phyloP scores from a whole-genome alignment of 2,113 vertebrate species.

The Beaufortia kweichowensis region DNA sequence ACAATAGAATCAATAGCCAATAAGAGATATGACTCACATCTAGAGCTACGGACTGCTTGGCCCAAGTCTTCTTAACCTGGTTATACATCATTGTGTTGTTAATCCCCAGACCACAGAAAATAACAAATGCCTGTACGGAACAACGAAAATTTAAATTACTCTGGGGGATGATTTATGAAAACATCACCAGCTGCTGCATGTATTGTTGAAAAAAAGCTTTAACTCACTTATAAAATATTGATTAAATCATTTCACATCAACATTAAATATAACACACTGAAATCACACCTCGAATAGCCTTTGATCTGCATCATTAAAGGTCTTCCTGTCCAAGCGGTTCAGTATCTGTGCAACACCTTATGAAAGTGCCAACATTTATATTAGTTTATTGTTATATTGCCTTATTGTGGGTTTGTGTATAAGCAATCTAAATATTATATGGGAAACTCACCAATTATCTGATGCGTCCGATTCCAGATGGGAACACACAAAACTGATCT shows the following conservation, averaged over 20 bases:
- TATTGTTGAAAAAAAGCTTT: background rate
- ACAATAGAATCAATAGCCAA: conserved; percentile 33
- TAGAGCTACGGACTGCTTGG: conserved; percentile 79
- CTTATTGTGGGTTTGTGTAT: conserved; percentile 3
- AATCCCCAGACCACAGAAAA: conserved; percentile 81
- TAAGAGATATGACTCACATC: conserved; percentile 68
- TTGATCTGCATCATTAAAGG: conserved; percentile 79
- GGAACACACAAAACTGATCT: conserved; percentile 79
- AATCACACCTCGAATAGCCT: conserved; percentile 76
- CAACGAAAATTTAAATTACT: conserved; percentile 4
- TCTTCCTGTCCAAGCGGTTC: conserved; percentile 78
- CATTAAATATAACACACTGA: background rate
- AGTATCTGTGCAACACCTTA: conserved; percentile 80
- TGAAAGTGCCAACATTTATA: conserved; percentile 10
- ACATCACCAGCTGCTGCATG: background rate
- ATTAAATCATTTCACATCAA: background rate
- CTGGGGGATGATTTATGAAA: background rate
- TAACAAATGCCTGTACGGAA: conserved; percentile 75
- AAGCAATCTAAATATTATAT: background rate
- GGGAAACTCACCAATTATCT: conserved; percentile 75
- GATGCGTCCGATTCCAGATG: conserved; percentile 81
- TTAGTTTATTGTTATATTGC: background rate
- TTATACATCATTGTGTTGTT: conserved; percentile 86
- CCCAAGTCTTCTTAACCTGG: conserved; percentile 81
- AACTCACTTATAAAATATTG: background rate